phyloP scores from a whole-genome alignment of 1,140 invertebrate genomes.

The Macrotrachela quadricornifera region DNA sequence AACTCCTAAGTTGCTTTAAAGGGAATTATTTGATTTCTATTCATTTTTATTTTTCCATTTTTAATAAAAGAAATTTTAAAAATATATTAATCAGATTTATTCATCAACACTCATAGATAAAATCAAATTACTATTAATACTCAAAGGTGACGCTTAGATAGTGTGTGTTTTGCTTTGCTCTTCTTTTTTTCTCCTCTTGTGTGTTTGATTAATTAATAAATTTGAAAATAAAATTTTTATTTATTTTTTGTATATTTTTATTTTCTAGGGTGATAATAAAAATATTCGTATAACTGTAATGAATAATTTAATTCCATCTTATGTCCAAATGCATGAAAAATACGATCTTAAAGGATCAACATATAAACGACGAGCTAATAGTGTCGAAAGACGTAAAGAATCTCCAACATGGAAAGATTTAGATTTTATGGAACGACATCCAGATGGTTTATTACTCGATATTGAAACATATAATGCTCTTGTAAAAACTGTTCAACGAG shows the following conservation, averaged over 20 bases:
- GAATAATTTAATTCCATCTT: conserved; percentile 95
- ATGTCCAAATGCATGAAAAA: conserved; percentile 85
- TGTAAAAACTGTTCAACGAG: conserved; percentile 78
- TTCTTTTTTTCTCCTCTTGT: no score
- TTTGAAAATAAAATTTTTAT: no score
- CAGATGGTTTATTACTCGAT: conserved; percentile 74
- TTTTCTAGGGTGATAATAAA: conserved; percentile 87
- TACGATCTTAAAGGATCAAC: conserved; percentile 82
- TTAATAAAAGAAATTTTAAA: no score
- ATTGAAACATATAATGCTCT: conserved; percentile 65
- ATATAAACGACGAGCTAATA: conserved; percentile 77
- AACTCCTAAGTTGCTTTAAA: no score
- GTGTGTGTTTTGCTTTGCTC: no score
- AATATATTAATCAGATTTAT: no score
- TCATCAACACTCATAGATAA: no score
- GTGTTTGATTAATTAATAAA: no score
- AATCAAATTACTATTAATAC: no score
- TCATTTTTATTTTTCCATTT: no score
- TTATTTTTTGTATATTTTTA: conserved; percentile 27
- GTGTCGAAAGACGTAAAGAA: conserved; percentile 61
- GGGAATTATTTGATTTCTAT: no score
- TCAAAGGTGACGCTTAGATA: no score
- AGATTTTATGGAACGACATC: conserved; percentile 73
- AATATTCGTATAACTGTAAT: conserved; percentile 93
- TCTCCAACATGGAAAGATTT: conserved; percentile 88